phyloP scores from a whole-genome alignment of 2,113 vertebrate species.

The Astur gentilis region DNA sequence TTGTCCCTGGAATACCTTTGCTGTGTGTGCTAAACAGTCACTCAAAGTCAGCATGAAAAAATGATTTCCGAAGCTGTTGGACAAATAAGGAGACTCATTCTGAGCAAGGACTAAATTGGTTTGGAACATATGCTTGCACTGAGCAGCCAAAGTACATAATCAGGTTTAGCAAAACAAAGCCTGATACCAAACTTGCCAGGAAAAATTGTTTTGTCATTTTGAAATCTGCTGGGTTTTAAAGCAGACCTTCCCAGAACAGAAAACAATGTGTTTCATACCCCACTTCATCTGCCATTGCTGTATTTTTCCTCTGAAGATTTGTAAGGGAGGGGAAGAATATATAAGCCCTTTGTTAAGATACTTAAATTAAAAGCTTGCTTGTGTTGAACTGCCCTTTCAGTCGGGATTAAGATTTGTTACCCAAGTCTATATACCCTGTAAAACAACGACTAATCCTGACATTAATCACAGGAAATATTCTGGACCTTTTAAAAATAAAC shows the following conservation, averaged over 20 bases:
- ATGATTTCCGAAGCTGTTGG: slow-evolving; percentile 64
- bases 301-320: slow-evolving; percentile 54
- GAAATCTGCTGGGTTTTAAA: slow-evolving; percentile 60
- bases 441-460: slow-evolving; percentile 51
- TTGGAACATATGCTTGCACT: slow-evolving; percentile 62
- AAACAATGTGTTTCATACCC: slow-evolving; percentile 53
- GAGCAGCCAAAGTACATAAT: slow-evolving; percentile 72
- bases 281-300: slow-evolving; percentile 21
- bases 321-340: slow-evolving; percentile 48
- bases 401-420: slow-evolving; percentile 52
- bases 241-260: slow-evolving; percentile 56
- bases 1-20: slow-evolving; percentile 56
- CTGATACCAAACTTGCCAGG: slow-evolving; percentile 60
- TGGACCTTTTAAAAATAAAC: slow-evolving; percentile 50
- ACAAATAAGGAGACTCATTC: slow-evolving; percentile 71
- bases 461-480: slow-evolving; percentile 67
- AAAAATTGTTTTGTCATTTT: slow-evolving; percentile 63
- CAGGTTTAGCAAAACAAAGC: slow-evolving; percentile 70
- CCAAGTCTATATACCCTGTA: slow-evolving; percentile 25
- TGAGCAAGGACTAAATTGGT: slow-evolving; percentile 57
- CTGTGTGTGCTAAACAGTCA: slow-evolving; percentile 9
- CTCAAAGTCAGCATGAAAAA: slow-evolving; percentile 49
- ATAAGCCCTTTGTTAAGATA: slow-evolving; percentile 59
- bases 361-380: slow-evolving; percentile 54
- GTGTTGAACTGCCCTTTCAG: slow-evolving; percentile 50